Evolutionary conservation across 2,888 invertebrate genomes (phyloP).

Genomic region (Dyspetes luteomarginatus): DNA sequence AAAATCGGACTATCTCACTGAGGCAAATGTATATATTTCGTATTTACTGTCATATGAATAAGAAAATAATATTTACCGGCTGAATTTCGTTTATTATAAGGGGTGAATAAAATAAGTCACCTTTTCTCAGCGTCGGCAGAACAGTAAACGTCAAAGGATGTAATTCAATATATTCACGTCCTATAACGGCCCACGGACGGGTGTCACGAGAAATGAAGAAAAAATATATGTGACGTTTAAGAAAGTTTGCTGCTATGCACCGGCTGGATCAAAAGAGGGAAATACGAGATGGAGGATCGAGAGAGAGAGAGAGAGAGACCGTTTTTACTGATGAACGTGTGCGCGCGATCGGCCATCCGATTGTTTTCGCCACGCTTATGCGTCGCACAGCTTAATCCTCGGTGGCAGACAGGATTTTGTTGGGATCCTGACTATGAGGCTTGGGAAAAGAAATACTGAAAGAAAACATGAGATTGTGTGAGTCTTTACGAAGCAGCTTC

Average conservation of each 20-base stretch:
- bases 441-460: slow-evolving; percentile 46
- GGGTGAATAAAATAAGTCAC: not conserved
- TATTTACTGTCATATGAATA: not conserved
- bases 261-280: slow-evolving; percentile 61
- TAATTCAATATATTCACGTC: slow-evolving; percentile 79
- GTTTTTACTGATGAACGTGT: slow-evolving; percentile 27
- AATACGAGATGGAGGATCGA: slow-evolving; percentile 61
- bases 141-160: slow-evolving; percentile 75
- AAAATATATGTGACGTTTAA: slow-evolving; percentile 36
- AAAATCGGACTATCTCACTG: not conserved
- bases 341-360: slow-evolving; percentile 49
- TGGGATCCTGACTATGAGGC: not conserved
- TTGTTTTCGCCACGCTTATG: slow-evolving; percentile 65
- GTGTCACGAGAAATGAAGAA: slow-evolving; percentile 66
- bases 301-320: slow-evolving; percentile 6
- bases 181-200: slow-evolving; percentile 69
- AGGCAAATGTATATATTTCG: not conserved
- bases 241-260: slow-evolving; percentile 43
- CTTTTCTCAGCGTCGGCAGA: slow-evolving; percentile 36
- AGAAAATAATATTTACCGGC: not conserved
- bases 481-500: slow-evolving; percentile 25
- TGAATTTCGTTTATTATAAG: not conserved
- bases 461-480: slow-evolving; percentile 26
- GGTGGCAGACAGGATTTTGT: slow-evolving; percentile 48
- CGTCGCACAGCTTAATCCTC: slow-evolving; percentile 58